Percentiles rank a stretch among this genome's conserved stretches.
Evolutionary conservation across 2,888 invertebrate species (phyloP).

Genomic region (Amiota minor): DNA sequence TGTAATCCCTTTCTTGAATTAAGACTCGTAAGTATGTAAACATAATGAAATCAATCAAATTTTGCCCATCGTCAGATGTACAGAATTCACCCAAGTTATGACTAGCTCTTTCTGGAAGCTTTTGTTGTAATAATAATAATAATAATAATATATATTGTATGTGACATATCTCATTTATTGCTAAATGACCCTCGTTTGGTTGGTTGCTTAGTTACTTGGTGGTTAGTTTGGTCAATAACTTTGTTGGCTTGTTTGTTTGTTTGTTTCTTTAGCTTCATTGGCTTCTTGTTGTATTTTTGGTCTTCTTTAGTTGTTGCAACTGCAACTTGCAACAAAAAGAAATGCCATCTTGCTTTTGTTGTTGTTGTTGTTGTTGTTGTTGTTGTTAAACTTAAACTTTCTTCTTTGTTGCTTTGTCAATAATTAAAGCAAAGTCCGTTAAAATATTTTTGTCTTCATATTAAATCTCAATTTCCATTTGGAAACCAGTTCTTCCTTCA

Average conservation of each 20-base stretch:
- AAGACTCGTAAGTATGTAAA: too few species aligned
- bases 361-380: background rate
- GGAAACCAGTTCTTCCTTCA: background rate
- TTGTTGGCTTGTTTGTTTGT: conserved; percentile 30
- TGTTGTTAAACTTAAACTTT: background rate
- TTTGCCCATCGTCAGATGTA: too few species aligned
- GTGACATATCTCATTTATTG: background rate
- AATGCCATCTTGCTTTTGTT: background rate
- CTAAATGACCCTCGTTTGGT: conserved; percentile 45
- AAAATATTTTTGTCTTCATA: conserved; percentile 50
- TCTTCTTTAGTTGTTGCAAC: conserved; percentile 27
- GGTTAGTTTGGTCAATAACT: conserved; percentile 55
- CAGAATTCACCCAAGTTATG: too few species aligned
- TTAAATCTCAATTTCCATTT: background rate
- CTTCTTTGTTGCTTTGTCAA: conserved; percentile 49
- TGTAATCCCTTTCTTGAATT: too few species aligned
- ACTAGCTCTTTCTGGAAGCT: too few species aligned
- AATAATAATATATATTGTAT: too few species aligned
- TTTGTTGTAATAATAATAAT: too few species aligned
- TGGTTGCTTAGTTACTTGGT: background rate
- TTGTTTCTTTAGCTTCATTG: conserved; percentile 36
- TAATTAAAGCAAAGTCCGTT: conserved; percentile 60
- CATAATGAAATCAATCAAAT: too few species aligned
- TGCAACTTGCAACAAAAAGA: conserved; percentile 30
- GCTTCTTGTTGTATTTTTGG: conserved; percentile 36